phyloP scores from a whole-genome alignment of 1,140 invertebrate genomes.

The Ladona fulva region DNA sequence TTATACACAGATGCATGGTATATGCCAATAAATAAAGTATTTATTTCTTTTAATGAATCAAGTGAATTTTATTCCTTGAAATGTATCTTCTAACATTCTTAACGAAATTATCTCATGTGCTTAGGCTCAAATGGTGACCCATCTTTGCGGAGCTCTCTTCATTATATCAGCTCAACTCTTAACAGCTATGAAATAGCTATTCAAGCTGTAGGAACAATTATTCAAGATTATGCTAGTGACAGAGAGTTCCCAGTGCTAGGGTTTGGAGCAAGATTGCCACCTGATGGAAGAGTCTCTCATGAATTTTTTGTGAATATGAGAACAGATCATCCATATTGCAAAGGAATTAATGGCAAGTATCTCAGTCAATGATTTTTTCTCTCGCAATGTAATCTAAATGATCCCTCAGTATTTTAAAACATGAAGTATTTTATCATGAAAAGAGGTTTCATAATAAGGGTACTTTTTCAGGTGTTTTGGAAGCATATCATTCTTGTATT shows the following conservation, averaged over 20 bases:
- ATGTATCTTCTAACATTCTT: neutral
- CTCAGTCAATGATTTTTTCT: neutral
- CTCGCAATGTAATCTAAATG: neutral
- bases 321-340: conserved; percentile 46
- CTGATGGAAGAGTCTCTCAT: conserved; percentile 44
- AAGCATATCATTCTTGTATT: conserved; percentile 36
- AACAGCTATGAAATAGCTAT: conserved; percentile 54
- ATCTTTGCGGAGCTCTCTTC: conserved; percentile 43
- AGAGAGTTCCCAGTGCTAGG: conserved; percentile 49
- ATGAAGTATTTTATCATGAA: neutral
- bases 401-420: too few species aligned
- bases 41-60: neutral
- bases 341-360: conserved; percentile 32
- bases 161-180: conserved; percentile 39
- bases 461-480: conserved; percentile 32
- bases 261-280: conserved; percentile 47
- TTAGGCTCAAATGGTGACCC: conserved; percentile 58
- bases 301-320: conserved; percentile 50
- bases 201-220: conserved; percentile 50
- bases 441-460: too few species aligned
- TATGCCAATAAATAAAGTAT: conserved; percentile 9
- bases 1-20: neutral
- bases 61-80: conserved; percentile 14
- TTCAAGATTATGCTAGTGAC: conserved; percentile 51
- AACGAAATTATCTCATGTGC: too few species aligned